phyloP scores from a whole-genome alignment of 2,797 vertebrate species.

The Botia almorhae region DNA sequence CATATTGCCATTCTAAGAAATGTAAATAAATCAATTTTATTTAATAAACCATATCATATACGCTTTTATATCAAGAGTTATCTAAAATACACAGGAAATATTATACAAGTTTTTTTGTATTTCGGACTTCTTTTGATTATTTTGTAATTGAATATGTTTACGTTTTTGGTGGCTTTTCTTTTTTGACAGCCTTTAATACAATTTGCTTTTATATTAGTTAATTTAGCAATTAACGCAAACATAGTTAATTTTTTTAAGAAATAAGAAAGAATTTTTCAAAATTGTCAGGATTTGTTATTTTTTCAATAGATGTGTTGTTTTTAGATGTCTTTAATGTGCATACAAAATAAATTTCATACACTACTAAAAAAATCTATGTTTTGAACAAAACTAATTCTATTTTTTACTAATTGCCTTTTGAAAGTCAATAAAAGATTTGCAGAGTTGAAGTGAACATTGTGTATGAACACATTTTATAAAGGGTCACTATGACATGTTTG shows the following conservation, averaged over 20 bases:
- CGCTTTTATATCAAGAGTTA: constrained; percentile 48
- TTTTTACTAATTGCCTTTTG: constrained; percentile 45
- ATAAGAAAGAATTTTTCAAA: background rate
- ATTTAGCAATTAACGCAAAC: constrained; percentile 37
- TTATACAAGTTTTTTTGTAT: constrained; percentile 50
- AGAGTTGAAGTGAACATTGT: background rate
- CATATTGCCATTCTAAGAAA: constrained; percentile 11
- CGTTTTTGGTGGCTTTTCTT: background rate
- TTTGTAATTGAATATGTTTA: constrained; percentile 10
- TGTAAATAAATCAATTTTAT: constrained; percentile 61
- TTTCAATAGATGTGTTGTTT: background rate
- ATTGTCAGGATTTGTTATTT: background rate
- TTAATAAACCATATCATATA: constrained; percentile 46
- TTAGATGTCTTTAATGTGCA: background rate
- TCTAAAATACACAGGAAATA: constrained; percentile 68
- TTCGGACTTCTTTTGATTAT: constrained; percentile 37
- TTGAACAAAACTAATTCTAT: background rate
- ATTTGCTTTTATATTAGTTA: constrained; percentile 39
- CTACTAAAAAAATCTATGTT: background rate
- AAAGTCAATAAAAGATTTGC: constrained; percentile 57
- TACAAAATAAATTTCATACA: constrained; percentile 6
- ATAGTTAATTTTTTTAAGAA: background rate
- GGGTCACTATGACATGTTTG: constrained; percentile 7
- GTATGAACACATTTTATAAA: background rate
- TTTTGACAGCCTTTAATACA: constrained; percentile 1